Evolutionary conservation across 1,140 invertebrate genomes (phyloP).

Genomic region (Formica exsecta): DNA sequence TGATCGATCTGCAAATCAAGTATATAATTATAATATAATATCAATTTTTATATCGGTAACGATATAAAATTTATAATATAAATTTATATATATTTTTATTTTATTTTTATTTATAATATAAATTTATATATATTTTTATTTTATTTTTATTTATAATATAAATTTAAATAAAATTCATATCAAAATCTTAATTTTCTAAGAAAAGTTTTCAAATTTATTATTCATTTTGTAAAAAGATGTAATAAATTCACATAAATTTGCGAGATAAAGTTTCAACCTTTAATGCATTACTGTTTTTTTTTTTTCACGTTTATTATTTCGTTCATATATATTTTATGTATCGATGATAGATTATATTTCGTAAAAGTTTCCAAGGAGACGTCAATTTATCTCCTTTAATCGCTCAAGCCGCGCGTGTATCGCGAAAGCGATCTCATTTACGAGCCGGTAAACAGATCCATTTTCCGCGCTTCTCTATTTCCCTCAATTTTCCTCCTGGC

Average conservation of each 20-base stretch:
- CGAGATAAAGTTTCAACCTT: background rate
- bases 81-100: too few species aligned
- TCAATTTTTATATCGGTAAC: background rate
- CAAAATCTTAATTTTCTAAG: too few species aligned
- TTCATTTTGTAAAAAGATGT: too few species aligned
- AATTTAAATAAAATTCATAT: too few species aligned
- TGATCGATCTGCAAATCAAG: slow-evolving; percentile 82
- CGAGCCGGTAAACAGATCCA: background rate
- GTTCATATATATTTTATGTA: background rate
- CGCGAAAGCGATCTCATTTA: slow-evolving; percentile 6
- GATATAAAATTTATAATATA: background rate
- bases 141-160: too few species aligned
- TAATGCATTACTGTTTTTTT: too few species aligned
- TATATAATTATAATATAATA: background rate
- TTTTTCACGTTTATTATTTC: background rate
- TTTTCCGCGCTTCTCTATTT: slow-evolving; percentile 61
- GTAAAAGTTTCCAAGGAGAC: background rate
- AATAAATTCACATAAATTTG: background rate
- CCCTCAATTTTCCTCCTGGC: slow-evolving; percentile 66
- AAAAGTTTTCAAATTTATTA: background rate
- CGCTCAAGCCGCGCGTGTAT: background rate
- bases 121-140: too few species aligned
- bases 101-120: too few species aligned
- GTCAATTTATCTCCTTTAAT: background rate
- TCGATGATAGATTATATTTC: background rate